Evolutionary conservation across 1,140 invertebrate genomes (phyloP).

Genomic region (Magallana angulata): DNA sequence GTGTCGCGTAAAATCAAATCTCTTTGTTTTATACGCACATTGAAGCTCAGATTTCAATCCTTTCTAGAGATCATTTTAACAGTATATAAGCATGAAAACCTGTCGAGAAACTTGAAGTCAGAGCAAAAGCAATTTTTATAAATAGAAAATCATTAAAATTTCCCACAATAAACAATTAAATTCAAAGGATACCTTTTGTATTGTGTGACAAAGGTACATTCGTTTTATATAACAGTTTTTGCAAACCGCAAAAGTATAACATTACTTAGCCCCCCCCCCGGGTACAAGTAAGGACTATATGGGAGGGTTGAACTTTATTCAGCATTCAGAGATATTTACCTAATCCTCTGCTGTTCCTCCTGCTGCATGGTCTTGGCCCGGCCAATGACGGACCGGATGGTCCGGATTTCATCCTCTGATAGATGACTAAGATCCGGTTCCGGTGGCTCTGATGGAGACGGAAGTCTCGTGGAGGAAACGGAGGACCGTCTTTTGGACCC

Average conservation of each 20-base stretch:
- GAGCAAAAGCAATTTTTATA: no score
- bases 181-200: neutral
- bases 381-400: slow-evolving; percentile 84
- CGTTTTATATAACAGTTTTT: no score
- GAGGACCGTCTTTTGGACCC: slow-evolving; percentile 67
- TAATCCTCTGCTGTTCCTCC: slow-evolving; percentile 73
- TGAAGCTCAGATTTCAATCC: no score
- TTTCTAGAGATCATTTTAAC: no score
- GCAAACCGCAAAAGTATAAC: neutral
- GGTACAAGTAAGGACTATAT: neutral
- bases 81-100: no score
- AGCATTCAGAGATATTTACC: slow-evolving; percentile 61
- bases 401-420: slow-evolving; percentile 83
- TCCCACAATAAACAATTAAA: no score
- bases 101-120: no score
- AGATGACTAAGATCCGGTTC: slow-evolving; percentile 84
- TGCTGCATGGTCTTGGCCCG: slow-evolving; percentile 82
- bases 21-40: neutral
- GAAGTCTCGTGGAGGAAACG: slow-evolving; percentile 68
- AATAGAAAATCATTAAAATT: no score
- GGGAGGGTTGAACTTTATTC: neutral
- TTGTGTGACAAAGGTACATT: neutral
- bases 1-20: slow-evolving; percentile 1
- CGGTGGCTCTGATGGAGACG: slow-evolving; percentile 82
- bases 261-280: no score